Base-by-base conservation (phyloP, 2,797 vertebrate genomes). In the Coregonus suidteri region DNA sequence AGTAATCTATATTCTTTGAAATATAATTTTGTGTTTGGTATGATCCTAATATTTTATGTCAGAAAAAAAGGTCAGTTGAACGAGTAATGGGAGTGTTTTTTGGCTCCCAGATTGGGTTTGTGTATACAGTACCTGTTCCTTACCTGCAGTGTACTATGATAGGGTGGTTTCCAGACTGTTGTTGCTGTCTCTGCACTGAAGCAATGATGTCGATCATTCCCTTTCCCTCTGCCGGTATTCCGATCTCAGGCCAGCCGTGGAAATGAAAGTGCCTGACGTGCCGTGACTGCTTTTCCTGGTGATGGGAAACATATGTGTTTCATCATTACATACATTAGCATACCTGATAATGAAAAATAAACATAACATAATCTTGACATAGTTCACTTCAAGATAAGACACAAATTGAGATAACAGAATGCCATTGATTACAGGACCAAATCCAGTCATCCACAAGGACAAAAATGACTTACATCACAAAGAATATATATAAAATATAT, bases 121-220 rank as follows among this genome's bases (percentile, higher is more conserved):
- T 30, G 3, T 4, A 7, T 11, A 65, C n/a, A 37, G 20, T 41
- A 31, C 30, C 16, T 56, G 82, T 76, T 81, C 73, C 82, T 88
- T 87, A 98, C 98, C 98, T 99, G 98, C 98, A 99, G 90, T 99
- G 98, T 84, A 99, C 98, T 0, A 96, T 96, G 79, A 99, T 98
- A n/a, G 97, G 98, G 41, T 96, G 96, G 88, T 99, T 98, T 83
- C 98, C 98, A 0, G 97, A 98, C 88, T 99, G 97, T 91, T 99
- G 98, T 91, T 99, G 98, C 89, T 99, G 97, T 90, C 96, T 97
- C 91, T 99, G 98, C 84, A 99, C 98, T 0, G 97, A 96, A 0
- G 95, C 96, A 0, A 99, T 97, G 75, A 99, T 96, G 93, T 99
- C 97, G 34, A 99, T 98, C 98, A 99, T 99, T 77, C 98, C 97